These are phyloP conservation scores for Leptinotarsa defecta DNA, from an alignment of 1,140 invertebrate species.

Conservation along the genomic window DNA sequence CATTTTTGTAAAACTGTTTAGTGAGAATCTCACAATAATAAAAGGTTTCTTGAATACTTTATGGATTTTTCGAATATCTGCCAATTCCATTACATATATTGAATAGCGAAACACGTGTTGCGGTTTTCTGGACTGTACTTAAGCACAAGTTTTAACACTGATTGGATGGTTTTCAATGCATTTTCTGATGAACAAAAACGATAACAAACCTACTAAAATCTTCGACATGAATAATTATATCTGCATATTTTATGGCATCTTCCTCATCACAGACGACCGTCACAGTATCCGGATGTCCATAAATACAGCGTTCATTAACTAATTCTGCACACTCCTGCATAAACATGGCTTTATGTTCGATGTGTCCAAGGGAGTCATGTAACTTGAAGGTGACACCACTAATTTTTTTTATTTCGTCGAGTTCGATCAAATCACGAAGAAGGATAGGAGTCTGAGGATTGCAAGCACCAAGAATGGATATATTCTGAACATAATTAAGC, in stretches of 20 bases:
- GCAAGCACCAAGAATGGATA: constrained; percentile 10
- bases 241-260: constrained; percentile 31
- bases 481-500: neutral
- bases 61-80: too few relatives aligned
- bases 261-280: neutral
- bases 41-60: too few relatives aligned
- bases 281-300: constrained; percentile 7
- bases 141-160: too few relatives aligned
- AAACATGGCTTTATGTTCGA: neutral
- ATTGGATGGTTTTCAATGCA: too few relatives aligned
- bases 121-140: too few relatives aligned
- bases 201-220: constrained; percentile 30
- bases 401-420: neutral
- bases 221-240: constrained; percentile 37
- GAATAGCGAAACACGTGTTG: too few relatives aligned
- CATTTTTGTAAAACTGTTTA: too few relatives aligned
- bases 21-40: too few relatives aligned
- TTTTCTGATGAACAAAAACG: too few relatives aligned
- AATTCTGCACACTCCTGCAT: constrained; percentile 10
- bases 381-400: constrained; percentile 13
- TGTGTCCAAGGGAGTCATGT: neutral
- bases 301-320: neutral
- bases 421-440: constrained; percentile 16
- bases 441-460: constrained; percentile 15
- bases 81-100: too few relatives aligned